Evolutionary conservation across 2,113 vertebrate genomes (phyloP), one percentile per base, ranked within the genome.

Genomic region (Neolamprologus ventralis): DNA sequence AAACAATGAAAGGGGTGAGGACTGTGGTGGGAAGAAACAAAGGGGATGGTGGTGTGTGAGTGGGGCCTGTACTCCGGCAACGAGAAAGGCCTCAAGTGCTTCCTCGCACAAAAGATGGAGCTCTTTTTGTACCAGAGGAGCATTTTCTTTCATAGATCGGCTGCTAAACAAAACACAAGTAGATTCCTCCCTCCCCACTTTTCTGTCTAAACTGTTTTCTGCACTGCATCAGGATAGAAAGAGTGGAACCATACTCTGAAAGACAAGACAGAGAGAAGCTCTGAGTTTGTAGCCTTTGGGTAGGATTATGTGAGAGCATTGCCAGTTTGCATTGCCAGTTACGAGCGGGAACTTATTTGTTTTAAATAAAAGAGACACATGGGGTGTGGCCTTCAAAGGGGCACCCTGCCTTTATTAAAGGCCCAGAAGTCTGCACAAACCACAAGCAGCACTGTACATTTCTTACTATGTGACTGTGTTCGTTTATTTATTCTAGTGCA

Each of bases 101-200:
- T 94, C 80, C 88, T 63, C 13, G 68, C 87, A 95, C 94, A 96
- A 96, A 97, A 96, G 95, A 96, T 93, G 91, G 86, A 92, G 91
- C 88, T 86, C 45, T 88, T 83, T 94, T 92, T 95, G 92, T 94
- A 87, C 91, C 88, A 82, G 57, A 26, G 83, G 82, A 84, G 83
- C 86, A 87, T 93, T 93, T 92, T 55, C 63, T 93, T 95, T 93
- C 84, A 92, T 37, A 88, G 58, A 89, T 75, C 28, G 84, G 88
- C 81, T 81, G 89, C 65, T 89, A 37, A 53, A 87, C 63, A 73
- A 86, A 75, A 81, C 79, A 80, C 55, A 10, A 83, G 89, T 68
- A 58, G 28, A 88, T 83, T 85, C 90, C 16, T 54, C 68, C 51
- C 68, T 85, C 78, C 40, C 82, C 10, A 5, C 55, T 28, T 82